Percentiles rank a stretch among this genome's conserved stretches.
These are phyloP conservation scores for Oreotrochilus melanogaster DNA, from an alignment of 2,113 vertebrate species.

Conservation along the genomic window DNA sequence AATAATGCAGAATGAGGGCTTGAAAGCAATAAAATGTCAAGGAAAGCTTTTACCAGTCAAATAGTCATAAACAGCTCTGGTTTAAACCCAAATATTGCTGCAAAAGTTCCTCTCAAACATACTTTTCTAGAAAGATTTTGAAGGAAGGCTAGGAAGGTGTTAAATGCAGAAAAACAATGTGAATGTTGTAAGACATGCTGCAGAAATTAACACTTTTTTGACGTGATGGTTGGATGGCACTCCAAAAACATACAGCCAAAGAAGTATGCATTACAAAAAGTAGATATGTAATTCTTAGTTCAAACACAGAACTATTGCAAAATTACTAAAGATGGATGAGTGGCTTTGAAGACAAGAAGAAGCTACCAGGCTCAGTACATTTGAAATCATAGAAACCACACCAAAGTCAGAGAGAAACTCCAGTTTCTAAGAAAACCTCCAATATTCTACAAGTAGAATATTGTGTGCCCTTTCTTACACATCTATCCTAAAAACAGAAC, in stretches of 20 bases:
- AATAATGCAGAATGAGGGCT: background rate
- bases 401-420: background rate
- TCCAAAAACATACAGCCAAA: background rate
- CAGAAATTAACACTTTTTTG: background rate
- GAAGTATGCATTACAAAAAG: background rate
- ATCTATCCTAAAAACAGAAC: background rate
- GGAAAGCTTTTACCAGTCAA: background rate
- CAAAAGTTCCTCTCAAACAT: background rate
- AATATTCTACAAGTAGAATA: background rate
- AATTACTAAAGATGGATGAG: background rate
- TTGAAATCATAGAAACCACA: background rate
- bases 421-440: background rate
- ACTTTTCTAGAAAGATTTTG: background rate
- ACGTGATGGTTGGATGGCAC: background rate
- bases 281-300: background rate
- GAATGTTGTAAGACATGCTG: background rate
- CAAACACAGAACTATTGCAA: background rate
- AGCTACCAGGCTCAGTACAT: background rate
- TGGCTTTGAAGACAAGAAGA: slow-evolving; percentile 1
- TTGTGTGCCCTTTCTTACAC: background rate
- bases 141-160: background rate
- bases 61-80: background rate
- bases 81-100: background rate
- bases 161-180: background rate
- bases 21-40: background rate